Percentiles rank a stretch among this genome's conserved stretches.
These are phyloP conservation scores for Aelia acuminata DNA, from an alignment of 2,888 invertebrate species.

Conservation along the genomic window DNA sequence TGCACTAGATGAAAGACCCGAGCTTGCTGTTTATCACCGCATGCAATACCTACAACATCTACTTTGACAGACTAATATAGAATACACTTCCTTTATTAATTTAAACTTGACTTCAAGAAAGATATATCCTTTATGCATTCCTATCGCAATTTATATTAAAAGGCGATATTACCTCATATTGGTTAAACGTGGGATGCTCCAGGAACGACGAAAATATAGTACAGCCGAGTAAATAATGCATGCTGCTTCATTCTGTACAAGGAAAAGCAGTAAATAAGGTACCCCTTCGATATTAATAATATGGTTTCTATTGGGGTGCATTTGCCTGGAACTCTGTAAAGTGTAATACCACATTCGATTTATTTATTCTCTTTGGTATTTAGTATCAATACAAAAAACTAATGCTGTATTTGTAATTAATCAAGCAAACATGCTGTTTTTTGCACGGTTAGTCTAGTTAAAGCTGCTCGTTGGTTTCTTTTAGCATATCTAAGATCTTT, in stretches of 20 bases:
- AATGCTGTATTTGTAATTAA: too few species aligned
- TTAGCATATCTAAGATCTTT: too few species aligned
- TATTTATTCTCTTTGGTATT: too few species aligned
- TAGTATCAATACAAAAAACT: too few species aligned
- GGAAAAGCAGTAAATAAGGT: background rate
- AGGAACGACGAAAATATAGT: background rate
- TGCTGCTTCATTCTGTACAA: background rate
- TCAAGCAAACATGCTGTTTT: too few species aligned
- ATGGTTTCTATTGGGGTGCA: background rate
- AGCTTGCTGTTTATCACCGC: too few species aligned
- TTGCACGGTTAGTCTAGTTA: too few species aligned
- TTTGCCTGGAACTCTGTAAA: background rate
- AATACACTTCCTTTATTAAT: background rate
- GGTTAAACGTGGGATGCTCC: background rate
- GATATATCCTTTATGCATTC: background rate
- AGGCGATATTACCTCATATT: background rate
- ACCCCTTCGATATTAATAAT: background rate
- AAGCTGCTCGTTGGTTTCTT: too few species aligned
- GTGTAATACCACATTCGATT: background rate
- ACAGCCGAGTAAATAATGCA: background rate
- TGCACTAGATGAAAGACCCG: too few species aligned
- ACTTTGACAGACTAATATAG: background rate
- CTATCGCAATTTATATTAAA: background rate
- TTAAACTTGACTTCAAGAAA: background rate
- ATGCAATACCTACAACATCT: background rate